These are phyloP conservation scores for Chrysochloris asiatica DNA, from an alignment of 2,113 vertebrate genomes.

Conservation along the genomic window DNA sequence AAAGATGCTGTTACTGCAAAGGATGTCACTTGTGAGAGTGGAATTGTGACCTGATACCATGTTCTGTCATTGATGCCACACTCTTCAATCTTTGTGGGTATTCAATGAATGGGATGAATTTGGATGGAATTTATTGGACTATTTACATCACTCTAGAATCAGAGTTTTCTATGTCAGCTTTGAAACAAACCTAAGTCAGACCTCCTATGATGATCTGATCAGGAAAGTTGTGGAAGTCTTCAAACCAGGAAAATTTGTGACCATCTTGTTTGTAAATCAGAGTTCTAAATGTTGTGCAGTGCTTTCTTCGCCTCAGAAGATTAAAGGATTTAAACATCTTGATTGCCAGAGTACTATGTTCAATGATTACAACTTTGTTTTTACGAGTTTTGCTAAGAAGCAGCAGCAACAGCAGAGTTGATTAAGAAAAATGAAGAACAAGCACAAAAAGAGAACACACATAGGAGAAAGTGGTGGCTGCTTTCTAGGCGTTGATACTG, in stretches of 20 bases:
- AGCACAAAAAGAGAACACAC: slow-evolving; percentile 91
- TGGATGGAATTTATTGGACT: slow-evolving; percentile 99
- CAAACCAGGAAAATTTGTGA: slow-evolving; percentile 99
- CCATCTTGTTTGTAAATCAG: slow-evolving; percentile 99
- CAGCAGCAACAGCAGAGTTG: slow-evolving; percentile 96
- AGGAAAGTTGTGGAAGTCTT: slow-evolving; percentile 97
- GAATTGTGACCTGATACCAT: slow-evolving; percentile 99
- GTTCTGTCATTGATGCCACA: slow-evolving; percentile 99
- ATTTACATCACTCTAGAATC: slow-evolving; percentile 99
- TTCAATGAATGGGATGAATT: slow-evolving; percentile 99
- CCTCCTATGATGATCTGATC: slow-evolving; percentile 96
- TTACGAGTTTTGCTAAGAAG: slow-evolving; percentile 96
- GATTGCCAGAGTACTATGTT: slow-evolving; percentile 98
- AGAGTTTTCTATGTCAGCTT: slow-evolving; percentile 99
- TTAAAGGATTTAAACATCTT: slow-evolving; percentile 95
- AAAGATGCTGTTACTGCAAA: slow-evolving; percentile 99
- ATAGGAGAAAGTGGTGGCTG: slow-evolving; percentile 80
- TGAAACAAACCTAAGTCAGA: slow-evolving; percentile 98
- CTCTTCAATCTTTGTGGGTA: slow-evolving; percentile 99
- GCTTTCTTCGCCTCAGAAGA: slow-evolving; percentile 95
- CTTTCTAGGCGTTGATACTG: slow-evolving; percentile 83
- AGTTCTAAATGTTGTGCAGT: slow-evolving; percentile 99
- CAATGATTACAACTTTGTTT: slow-evolving; percentile 99
- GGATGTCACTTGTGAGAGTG: slow-evolving; percentile 99
- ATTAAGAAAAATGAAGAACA: slow-evolving; percentile 94